Conservation (phyloP, 2,888 invertebrate species). For the Aquatica leii region DNA sequence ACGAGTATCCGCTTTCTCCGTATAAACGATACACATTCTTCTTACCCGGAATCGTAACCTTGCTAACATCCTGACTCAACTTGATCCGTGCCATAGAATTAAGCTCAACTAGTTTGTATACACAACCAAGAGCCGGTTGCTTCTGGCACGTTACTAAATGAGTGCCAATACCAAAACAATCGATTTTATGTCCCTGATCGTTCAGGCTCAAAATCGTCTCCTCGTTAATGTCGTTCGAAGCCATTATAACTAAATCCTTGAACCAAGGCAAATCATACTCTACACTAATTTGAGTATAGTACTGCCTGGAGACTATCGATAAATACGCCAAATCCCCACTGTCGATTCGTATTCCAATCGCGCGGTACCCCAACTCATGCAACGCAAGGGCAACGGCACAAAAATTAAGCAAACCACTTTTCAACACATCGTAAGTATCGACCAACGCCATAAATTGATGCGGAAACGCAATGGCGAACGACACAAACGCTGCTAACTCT, state of each 20-base stretch:
- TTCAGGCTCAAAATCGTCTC: slow-evolving; percentile 96
- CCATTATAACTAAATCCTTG: slow-evolving; percentile 86
- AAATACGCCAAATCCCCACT: slow-evolving; percentile 97
- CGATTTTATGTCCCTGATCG: slow-evolving; percentile 95
- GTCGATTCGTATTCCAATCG: slow-evolving; percentile 92
- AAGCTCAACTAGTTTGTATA: slow-evolving; percentile 96
- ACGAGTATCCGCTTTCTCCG: slow-evolving; percentile 81
- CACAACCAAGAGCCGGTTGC: slow-evolving; percentile 97
- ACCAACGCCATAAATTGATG: slow-evolving; percentile 93
- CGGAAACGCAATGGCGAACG: slow-evolving; percentile 95
- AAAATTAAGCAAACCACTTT: slow-evolving; percentile 96
- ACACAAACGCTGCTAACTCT: slow-evolving; percentile 93
- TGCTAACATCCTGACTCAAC: slow-evolving; percentile 95
- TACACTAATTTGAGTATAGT: slow-evolving; percentile 79
- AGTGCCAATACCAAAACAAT: slow-evolving; percentile 96
- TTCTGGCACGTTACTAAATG: slow-evolving; percentile 98
- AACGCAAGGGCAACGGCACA: slow-evolving; percentile 93
- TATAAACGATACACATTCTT: slow-evolving; percentile 82
- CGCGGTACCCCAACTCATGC: slow-evolving; percentile 86
- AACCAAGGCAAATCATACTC: slow-evolving; percentile 85
- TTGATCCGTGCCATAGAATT: slow-evolving; percentile 92
- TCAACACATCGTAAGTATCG: slow-evolving; percentile 98
- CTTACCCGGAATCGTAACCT: slow-evolving; percentile 96
- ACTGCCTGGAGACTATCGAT: slow-evolving; percentile 83
- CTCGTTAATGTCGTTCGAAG: slow-evolving; percentile 98